Base-by-base conservation (phyloP, 2,888 invertebrate species). In the Platycheirus rosarum region DNA sequence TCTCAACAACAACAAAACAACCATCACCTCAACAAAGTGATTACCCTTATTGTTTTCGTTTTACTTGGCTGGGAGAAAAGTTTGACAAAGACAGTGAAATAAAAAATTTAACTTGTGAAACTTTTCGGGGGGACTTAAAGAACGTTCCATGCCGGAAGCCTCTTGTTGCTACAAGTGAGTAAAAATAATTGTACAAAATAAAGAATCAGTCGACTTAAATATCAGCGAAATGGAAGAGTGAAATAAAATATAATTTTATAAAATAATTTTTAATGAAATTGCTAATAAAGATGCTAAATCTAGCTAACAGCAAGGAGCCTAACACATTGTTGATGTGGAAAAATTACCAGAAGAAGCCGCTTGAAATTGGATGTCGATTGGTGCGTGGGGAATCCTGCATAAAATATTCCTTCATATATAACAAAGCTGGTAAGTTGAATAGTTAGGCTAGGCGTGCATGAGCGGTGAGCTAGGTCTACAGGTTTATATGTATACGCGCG, bases 61-160 rank as follows among this genome's bases (percentile, higher is more conserved):
- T 93, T 87, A 94, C 94, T 0, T 95, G 95, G 95, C 89, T 94
- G 1, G 94, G 94, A 0, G 93, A 93, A 0, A 91, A 92, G 79
- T 93, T 88, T 85, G 92, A 92, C 87, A 93, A 93, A 85, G 89
- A 91, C 20, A 92, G 92, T 84, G 87, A 89, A 13, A 92, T 92
- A 66, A 88, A 88, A 2, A 92, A 92, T 85, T 91, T 92, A 0
- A 93, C 92, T 11, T 93, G 93, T 85, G 90, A 91, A 14, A 91
- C 92, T 20, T 91, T 92, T 40, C 92, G 93, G 2, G 89, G 90
- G 1, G 91, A 93, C 16, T 87, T 92, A 7, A 88, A 88, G 18
- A 92, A 92, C 66, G 91, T 94, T 35, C 94, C 94, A 1, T 95
- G 94, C 86, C 89, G 91, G 65, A 89, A 92, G 51, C 95, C 95